Evolutionary conservation across 2,113 vertebrate species (phyloP), one percentile per base, ranked within the genome.

Genomic region (Tachysurus vachellii): DNA sequence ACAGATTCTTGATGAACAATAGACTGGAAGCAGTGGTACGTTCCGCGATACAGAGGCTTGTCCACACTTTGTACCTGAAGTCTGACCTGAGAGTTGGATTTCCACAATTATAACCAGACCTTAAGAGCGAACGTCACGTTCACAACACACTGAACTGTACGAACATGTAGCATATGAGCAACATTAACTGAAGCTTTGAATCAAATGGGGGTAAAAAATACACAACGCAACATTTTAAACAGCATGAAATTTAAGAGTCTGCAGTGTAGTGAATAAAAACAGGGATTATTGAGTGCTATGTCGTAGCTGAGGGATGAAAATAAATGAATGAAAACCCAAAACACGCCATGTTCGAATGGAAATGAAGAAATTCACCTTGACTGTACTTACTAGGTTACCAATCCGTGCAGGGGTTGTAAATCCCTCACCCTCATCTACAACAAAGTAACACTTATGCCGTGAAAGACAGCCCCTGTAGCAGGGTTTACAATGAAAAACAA

Each of bases 311-410:
- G 81, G 44, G 86, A 68, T 86, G 61, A 59, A 21, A 59, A 36
- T 57, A 80, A 56, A 80, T 80, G 53, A 86, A 44, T 71, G 88
- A 62, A 87, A 75, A 47, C 71, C 88, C 92, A 76, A 94, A 90
- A 93, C 88, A 93, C 95, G 94, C 93, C 87, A 93, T 89, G 89
- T 93, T 95, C 93, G 94, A 93, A 96, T 92, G 96, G 94, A 95
- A 96, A 95, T 91, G 93, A 92, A 95, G 95, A 94, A 91, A 93
- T 92, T 94, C 93, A 96, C 96, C 96, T 96, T 94, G 96, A 95
- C 96, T 95, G 94, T 97, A 97, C 96, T 97, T 96, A 97, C 97
- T 96, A 97, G 95, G 94, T 95, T 95, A 96, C 95, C 96, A 95
- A 94, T 96, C 96, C 95, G 92, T 95, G 95, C 95, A 96, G 95